Evolutionary conservation across 2,888 invertebrate genomes (phyloP).

Genomic region (Baronia brevicornis): DNA sequence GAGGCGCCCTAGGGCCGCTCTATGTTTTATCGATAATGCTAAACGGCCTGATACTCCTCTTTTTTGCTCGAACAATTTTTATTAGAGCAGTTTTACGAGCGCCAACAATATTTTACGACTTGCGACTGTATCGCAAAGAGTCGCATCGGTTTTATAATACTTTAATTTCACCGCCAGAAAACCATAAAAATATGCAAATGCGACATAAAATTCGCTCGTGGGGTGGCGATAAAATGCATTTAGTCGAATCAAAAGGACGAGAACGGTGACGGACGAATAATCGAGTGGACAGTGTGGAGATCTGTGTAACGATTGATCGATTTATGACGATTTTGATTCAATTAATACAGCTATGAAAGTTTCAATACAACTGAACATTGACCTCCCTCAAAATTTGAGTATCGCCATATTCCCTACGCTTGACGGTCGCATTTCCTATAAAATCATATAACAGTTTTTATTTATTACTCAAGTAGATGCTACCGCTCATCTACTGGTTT

Average conservation of each 20-base stretch:
- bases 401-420: no score
- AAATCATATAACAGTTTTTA: no score
- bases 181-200: constrained; percentile 73
- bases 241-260: constrained; percentile 31
- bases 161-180: constrained; percentile 72
- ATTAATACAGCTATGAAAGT: constrained; percentile 1
- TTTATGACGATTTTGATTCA: constrained; percentile 6
- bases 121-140: constrained; percentile 59
- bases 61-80: constrained; percentile 63
- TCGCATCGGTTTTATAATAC: constrained; percentile 66
- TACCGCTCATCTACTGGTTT: no score
- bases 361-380: no score
- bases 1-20: constrained; percentile 16
- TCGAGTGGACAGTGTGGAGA: constrained; percentile 12
- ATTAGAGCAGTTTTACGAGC: constrained; percentile 62
- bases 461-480: no score
- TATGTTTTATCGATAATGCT: constrained; percentile 28
- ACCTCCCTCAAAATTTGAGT: no score
- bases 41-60: constrained; percentile 53
- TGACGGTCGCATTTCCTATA: no score
- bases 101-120: constrained; percentile 66
- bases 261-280: constrained; percentile 18
- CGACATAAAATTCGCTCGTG: constrained; percentile 55
- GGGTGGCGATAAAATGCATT: constrained; percentile 48
- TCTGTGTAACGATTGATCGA: constrained; percentile 11